These are phyloP conservation scores for Ophthalmolycus amberensis DNA, from an alignment of 2,113 vertebrate species.

Conservation along the genomic window DNA sequence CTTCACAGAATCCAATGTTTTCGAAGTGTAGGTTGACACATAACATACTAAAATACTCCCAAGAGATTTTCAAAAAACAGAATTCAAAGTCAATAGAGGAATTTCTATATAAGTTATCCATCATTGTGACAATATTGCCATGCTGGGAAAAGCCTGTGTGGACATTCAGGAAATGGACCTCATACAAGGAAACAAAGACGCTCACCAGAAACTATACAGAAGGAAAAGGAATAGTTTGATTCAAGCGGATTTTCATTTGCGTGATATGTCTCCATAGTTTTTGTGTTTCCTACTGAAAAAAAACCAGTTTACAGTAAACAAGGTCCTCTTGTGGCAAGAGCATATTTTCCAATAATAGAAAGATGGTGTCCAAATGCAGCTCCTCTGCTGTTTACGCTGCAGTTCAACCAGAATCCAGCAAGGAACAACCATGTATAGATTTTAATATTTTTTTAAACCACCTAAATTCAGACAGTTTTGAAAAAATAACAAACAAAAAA, in stretches of 20 bases:
- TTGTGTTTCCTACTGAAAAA: not conserved
- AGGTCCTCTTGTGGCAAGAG: not conserved
- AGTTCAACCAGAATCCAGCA: not conserved
- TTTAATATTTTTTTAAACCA: not conserved
- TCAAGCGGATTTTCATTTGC: not conserved
- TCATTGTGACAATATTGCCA: conserved; percentile 27
- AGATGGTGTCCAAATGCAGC: not conserved
- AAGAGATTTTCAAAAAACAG: conserved; percentile 16
- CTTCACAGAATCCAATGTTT: conserved; percentile 8
- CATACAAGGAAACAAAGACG: not conserved
- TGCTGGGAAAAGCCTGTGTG: conserved; percentile 6
- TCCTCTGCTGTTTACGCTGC: not conserved
- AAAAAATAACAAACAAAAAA: not conserved
- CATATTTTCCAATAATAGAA: not conserved
- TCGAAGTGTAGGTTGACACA: conserved; percentile 1
- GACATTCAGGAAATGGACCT: conserved; percentile 9
- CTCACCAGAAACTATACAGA: not conserved
- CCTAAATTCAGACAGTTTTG: not conserved
- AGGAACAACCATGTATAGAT: not conserved
- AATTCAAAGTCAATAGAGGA: conserved; percentile 29
- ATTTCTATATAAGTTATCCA: conserved; percentile 17
- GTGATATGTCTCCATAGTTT: not conserved
- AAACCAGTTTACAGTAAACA: not conserved
- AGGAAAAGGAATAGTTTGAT: not conserved
- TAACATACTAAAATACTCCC: conserved; percentile 6